Base-by-base conservation (phyloP, 1,140 invertebrate genomes). In the Tyrophagus putrescentiae region DNA sequence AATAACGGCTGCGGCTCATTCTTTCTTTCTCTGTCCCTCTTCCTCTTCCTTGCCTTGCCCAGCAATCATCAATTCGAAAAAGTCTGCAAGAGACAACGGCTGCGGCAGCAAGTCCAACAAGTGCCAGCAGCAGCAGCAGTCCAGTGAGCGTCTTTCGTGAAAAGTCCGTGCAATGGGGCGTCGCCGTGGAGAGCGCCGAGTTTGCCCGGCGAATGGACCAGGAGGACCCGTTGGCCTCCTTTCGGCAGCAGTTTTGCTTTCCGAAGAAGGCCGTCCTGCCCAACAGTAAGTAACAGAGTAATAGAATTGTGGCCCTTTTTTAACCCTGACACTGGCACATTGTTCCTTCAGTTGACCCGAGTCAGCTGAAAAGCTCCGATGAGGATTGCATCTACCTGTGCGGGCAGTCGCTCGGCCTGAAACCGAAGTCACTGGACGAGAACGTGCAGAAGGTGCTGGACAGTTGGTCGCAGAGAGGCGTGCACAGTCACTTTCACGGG, bases 311-410 rank as follows among this genome's bases (percentile, higher is more conserved):
- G 36, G 13, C n/a, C n/a, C n/a, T 39, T 39, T n/a, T 23, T n/a
- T 39, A 34, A 9, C 27, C 25, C 28, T 56, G 27, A n/a, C 16
- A 60, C 54, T 50, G 21, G 53, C 16, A 70, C 66, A 33, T 67
- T 67, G n/a, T 67, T 70, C 57, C 53, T 67, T 23, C 45, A 73
- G 73, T 69, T 61, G 72, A 75, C 57, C 54, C 61, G 31, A 65
- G 54, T 28, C 28, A 69, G n/a, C 69, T 72, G 2, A 64, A 73
- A 13, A 44, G 64, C 23, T 48, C 32, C 27, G 70, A 76, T 5
- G 74, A 76, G 31, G 76, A 78, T 18, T 73, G 73, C 67, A 69
- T 79, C 9, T 79, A 79, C 67, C 70, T 79, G 31, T 76, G 75
- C 64, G 77, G 77, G 0, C 77, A 79, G 68, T 79, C 77, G 4